These are phyloP conservation scores for Ictidomys tridecemlineatus DNA, from an alignment of 2,113 vertebrate species.

Conservation along the genomic window DNA sequence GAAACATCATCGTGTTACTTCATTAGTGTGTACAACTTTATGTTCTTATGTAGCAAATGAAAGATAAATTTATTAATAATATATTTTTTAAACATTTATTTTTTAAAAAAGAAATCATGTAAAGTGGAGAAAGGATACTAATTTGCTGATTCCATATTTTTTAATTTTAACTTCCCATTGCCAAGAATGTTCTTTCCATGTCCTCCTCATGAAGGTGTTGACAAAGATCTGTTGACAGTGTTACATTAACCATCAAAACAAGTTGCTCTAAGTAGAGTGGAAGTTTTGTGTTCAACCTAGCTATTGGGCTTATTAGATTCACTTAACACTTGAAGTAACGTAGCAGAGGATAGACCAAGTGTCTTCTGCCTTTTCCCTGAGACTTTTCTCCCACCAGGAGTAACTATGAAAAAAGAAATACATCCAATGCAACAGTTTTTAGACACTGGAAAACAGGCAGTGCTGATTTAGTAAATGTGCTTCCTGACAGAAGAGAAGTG, in stretches of 20 bases:
- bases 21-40: background rate
- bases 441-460: background rate
- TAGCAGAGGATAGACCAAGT: background rate
- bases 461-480: background rate
- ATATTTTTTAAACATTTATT: background rate
- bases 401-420: background rate
- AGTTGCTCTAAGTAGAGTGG: background rate
- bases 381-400: background rate
- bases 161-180: conserved; percentile 21
- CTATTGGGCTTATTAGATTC: background rate
- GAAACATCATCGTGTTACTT: background rate
- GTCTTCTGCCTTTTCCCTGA: background rate
- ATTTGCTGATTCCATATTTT: background rate
- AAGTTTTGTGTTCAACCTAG: background rate
- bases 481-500: background rate
- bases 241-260: background rate
- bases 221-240: background rate
- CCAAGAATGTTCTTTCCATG: background rate
- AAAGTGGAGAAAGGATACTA: background rate
- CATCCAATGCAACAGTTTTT: background rate
- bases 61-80: background rate
- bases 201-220: background rate
- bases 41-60: background rate
- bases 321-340: background rate
- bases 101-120: background rate